These are phyloP conservation scores for Philopedon plagiatum DNA, from an alignment of 2,888 invertebrate species.

Conservation along the genomic window DNA sequence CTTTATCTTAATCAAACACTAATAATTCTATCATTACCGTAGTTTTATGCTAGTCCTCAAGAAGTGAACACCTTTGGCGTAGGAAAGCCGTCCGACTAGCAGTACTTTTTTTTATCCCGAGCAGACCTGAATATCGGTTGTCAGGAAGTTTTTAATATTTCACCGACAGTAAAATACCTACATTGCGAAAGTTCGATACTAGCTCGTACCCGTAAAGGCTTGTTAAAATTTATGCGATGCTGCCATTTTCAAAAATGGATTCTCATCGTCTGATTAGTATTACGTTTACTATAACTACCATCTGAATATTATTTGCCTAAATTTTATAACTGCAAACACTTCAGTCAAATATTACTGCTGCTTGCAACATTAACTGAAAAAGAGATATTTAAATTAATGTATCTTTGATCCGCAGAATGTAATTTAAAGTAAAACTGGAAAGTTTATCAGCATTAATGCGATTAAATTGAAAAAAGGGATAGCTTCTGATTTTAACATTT, in stretches of 20 bases:
- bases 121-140: too few species aligned
- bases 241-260: not conserved
- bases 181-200: too few species aligned
- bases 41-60: too few species aligned
- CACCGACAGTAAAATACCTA: too few species aligned
- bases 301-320: slow-evolving; percentile 26
- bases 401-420: slow-evolving; percentile 29
- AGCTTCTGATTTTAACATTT: slow-evolving; percentile 3
- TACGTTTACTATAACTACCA: slow-evolving; percentile 14
- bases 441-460: slow-evolving; percentile 25
- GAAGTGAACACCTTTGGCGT: too few species aligned
- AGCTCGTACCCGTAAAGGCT: too few species aligned
- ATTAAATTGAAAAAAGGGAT: slow-evolving; percentile 27
- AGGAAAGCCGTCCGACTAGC: too few species aligned
- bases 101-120: too few species aligned
- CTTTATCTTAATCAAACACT: too few species aligned
- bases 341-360: slow-evolving; percentile 10
- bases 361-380: slow-evolving; percentile 19
- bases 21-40: too few species aligned
- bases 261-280: not conserved
- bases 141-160: too few species aligned
- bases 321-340: slow-evolving; percentile 8
- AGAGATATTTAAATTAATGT: slow-evolving; percentile 32
- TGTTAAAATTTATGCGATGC: too few species aligned
- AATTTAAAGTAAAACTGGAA: slow-evolving; percentile 22